These are phyloP conservation scores for Trachemys scripta DNA, from an alignment of 2,113 vertebrate species.

Conservation along the genomic window DNA sequence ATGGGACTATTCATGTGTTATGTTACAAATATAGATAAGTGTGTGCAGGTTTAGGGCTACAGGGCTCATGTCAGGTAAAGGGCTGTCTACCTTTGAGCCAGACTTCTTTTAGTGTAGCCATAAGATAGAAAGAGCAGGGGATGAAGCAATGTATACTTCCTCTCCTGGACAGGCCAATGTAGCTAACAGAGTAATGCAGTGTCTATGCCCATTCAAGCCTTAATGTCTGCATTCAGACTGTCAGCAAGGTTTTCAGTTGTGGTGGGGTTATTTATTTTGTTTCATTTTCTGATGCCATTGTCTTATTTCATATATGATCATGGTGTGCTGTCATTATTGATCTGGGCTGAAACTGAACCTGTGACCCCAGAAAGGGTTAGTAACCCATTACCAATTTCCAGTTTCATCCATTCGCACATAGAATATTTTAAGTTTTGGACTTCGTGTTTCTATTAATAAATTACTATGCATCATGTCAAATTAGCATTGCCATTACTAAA, in stretches of 20 bases:
- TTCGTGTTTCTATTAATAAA: slow-evolving; percentile 75
- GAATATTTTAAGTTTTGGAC: slow-evolving; percentile 56
- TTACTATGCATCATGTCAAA: slow-evolving; percentile 75
- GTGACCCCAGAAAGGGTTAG: rapidly evolving
- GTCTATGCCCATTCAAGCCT: background rate
- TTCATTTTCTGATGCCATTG: rapidly evolving
- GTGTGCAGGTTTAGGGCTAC: background rate
- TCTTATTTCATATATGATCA: rapidly evolving
- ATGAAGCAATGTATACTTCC: background rate
- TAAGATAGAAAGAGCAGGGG: background rate
- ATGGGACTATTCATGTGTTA: background rate
- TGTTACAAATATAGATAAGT: background rate
- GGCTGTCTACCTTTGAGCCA: background rate
- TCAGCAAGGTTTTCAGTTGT: rapidly evolving
- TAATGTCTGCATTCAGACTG: rapidly evolving
- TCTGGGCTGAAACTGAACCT: rapidly evolving
- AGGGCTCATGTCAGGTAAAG: background rate
- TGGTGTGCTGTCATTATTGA: rapidly evolving
- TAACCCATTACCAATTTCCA: background rate
- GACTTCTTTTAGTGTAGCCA: background rate
- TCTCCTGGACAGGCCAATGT: background rate
- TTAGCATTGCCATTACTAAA: slow-evolving; percentile 76
- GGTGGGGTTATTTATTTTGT: background rate
- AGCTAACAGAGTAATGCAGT: background rate
- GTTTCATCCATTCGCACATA: rapidly evolving